These are phyloP conservation scores for Tuta absoluta DNA, from an alignment of 2,888 invertebrate genomes.

Conservation along the genomic window DNA sequence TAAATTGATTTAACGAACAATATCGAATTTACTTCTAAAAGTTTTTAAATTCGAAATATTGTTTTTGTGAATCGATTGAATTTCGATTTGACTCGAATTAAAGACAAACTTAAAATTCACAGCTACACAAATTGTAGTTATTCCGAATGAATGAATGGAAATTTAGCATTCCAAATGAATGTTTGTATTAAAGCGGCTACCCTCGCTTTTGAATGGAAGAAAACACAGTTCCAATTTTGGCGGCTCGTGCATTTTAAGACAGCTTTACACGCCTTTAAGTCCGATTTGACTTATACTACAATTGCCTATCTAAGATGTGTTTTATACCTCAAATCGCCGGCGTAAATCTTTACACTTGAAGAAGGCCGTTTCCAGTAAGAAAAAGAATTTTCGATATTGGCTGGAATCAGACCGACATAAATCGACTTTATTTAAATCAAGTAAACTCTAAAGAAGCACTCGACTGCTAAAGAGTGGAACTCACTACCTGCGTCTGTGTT, in stretches of 20 bases:
- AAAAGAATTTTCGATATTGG: too few relatives aligned
- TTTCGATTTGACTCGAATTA: conserved; percentile 1
- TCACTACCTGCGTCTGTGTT: too few relatives aligned
- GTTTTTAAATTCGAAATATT: background rate
- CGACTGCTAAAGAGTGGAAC: too few relatives aligned
- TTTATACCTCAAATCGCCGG: background rate
- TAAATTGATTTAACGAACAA: background rate
- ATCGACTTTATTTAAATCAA: too few relatives aligned
- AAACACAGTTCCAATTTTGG: background rate
- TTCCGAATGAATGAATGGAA: background rate
- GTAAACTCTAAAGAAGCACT: too few relatives aligned
- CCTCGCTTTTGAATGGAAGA: background rate
- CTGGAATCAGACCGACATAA: too few relatives aligned
- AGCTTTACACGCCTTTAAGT: conserved; percentile 17
- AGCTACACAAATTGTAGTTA: background rate
- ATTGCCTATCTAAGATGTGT: background rate
- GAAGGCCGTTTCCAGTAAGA: too few relatives aligned
- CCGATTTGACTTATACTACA: conserved; percentile 9
- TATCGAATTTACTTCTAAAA: background rate
- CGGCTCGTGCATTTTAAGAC: conserved; percentile 18
- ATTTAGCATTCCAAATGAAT: conserved; percentile 9
- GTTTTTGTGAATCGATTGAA: background rate
- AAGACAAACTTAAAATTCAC: conserved; percentile 10
- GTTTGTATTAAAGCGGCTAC: conserved; percentile 1
- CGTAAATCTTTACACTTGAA: too few relatives aligned